phyloP scores from a whole-genome alignment of 2,888 invertebrate genomes.

The Drosophila mettleri region DNA sequence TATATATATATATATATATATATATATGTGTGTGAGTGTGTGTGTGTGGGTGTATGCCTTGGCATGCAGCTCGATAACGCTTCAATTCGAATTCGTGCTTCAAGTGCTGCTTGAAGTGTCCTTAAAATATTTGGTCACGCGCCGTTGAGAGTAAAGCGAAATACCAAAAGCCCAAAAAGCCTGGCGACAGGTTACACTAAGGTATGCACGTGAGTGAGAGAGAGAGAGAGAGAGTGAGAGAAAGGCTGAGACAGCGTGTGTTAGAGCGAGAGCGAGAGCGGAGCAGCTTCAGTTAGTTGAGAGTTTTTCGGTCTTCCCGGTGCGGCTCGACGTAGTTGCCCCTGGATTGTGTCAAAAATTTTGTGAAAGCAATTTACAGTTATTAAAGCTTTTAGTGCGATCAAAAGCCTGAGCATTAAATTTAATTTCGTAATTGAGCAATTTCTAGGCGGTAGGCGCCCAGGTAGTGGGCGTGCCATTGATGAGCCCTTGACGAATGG shows the following conservation, averaged over 20 bases:
- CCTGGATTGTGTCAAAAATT: slow-evolving; percentile 47
- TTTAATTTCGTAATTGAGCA: slow-evolving; percentile 79
- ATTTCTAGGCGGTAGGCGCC: slow-evolving; percentile 44
- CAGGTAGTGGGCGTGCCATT: background rate
- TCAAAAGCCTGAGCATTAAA: slow-evolving; percentile 75
- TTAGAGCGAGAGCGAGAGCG: background rate
- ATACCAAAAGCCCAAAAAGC: slow-evolving; percentile 31
- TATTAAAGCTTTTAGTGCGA: slow-evolving; percentile 81
- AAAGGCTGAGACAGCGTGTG: background rate
- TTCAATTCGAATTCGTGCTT: slow-evolving; percentile 58
- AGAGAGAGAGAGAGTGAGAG: background rate
- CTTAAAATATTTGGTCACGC: slow-evolving; percentile 80
- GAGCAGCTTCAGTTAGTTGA: background rate
- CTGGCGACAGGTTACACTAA: slow-evolving; percentile 32
- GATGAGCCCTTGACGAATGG: slow-evolving; percentile 70
- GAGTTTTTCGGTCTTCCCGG: background rate
- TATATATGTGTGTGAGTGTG: background rate
- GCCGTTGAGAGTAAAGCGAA: slow-evolving; percentile 47
- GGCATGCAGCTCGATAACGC: slow-evolving; percentile 64
- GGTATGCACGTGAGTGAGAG: slow-evolving; percentile 47
- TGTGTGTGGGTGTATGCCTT: slow-evolving; percentile 3
- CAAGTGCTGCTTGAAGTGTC: slow-evolving; percentile 37
- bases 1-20: background rate
- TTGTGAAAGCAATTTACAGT: slow-evolving; percentile 79
- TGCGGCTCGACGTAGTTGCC: background rate